Evolutionary conservation across 2,797 vertebrate species (phyloP).

Genomic region (Bradypodion ventrale): DNA sequence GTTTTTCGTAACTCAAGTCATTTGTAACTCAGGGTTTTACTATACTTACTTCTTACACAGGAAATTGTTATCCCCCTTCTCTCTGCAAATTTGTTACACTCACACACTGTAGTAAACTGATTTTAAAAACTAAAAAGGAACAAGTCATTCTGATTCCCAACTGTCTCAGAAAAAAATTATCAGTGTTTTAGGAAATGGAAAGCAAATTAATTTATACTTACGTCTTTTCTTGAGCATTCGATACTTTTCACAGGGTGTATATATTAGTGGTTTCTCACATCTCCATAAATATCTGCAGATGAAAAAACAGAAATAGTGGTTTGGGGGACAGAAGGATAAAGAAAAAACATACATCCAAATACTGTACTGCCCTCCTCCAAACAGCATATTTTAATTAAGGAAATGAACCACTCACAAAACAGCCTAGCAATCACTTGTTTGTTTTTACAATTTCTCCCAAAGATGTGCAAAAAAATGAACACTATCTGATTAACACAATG

Average conservation of each 20-base stretch:
- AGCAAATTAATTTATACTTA: constrained; percentile 67
- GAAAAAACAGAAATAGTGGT: constrained; percentile 1
- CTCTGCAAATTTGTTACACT: background rate
- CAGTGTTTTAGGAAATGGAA: background rate
- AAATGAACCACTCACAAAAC: background rate
- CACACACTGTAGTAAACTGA: background rate
- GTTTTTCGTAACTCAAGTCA: no score
- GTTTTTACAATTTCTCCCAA: background rate
- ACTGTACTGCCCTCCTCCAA: background rate
- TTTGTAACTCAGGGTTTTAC: no score
- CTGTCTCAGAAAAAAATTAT: constrained; percentile 8
- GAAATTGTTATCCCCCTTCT: background rate
- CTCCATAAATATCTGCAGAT: constrained; percentile 77
- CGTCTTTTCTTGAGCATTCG: constrained; percentile 77
- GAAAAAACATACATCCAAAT: constrained; percentile 13
- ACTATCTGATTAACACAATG: background rate
- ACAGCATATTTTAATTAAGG: background rate
- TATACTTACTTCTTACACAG: background rate
- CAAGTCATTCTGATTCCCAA: background rate
- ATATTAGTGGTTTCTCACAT: constrained; percentile 75
- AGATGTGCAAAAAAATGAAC: background rate
- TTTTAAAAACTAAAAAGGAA: background rate
- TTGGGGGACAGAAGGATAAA: background rate
- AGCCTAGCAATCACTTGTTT: background rate
- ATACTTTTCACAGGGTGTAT: constrained; percentile 58